Percentiles rank a stretch among this genome's conserved stretches.
These are phyloP conservation scores for Iguana delicatissima DNA, from an alignment of 2,797 vertebrate genomes.

Conservation along the genomic window DNA sequence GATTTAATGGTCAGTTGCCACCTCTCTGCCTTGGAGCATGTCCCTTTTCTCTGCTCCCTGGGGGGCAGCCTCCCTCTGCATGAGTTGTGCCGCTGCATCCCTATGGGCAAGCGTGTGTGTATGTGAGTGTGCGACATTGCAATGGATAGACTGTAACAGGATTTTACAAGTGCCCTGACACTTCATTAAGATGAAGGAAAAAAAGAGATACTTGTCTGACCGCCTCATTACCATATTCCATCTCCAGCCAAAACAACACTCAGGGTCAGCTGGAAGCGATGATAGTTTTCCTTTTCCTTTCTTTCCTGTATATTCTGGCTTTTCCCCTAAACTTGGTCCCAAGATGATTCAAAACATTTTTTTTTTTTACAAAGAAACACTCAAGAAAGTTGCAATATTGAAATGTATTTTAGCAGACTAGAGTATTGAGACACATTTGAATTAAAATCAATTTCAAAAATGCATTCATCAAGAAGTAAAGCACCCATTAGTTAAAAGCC, in stretches of 20 bases:
- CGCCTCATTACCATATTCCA: conserved; percentile 72
- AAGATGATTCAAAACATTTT: not conserved
- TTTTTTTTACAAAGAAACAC: not conserved
- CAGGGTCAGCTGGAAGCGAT: not conserved
- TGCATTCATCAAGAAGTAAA: not conserved
- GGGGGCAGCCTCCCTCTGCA: not conserved
- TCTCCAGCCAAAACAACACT: not conserved
- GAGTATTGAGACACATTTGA: not conserved
- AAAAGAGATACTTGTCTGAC: not conserved
- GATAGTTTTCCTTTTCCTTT: not conserved
- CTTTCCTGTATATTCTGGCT: not conserved
- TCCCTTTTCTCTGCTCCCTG: not conserved
- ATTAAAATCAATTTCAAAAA: not conserved
- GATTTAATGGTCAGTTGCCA: conserved; percentile 16
- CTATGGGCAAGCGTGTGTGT: not conserved
- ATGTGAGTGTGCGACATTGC: not conserved
- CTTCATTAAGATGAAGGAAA: conserved; percentile 63
- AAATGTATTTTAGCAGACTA: not conserved
- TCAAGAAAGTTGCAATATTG: not conserved
- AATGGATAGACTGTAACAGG: rapidly evolving
- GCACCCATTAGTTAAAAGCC: no score
- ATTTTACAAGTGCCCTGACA: conserved; percentile 40
- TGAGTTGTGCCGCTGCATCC: not conserved
- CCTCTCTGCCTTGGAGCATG: not conserved
- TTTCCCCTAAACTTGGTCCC: not conserved